Evolutionary conservation across 2,888 invertebrate species (phyloP), one percentile per base, ranked within the genome.

Genomic region (Diplolepis rosae): DNA sequence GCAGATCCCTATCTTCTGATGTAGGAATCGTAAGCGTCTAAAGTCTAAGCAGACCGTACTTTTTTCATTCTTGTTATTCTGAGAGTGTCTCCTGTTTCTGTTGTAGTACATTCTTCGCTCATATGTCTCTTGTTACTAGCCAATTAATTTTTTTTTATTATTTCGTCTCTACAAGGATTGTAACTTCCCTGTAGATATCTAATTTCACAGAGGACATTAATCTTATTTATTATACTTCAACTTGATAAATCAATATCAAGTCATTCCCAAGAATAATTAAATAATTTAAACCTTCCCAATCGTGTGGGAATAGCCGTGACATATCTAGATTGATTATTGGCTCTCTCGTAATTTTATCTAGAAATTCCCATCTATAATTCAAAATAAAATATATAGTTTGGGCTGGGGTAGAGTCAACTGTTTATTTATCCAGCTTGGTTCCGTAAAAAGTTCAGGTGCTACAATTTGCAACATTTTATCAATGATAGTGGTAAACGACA

Each of bases 11-110:
- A 32, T 56, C 56, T 56, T 18, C 3, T 56, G 35, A 56, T 32
- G 54, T 24, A 13, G 11, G n/a, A 56, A 13, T 35, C 22, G 18
- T 24, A 56, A 56, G 56, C 24, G 22, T 56, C 56, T 56, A 39
- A 56, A 13, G 22, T 56, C 56, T 56, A 39, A 56, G 13, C 35
- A 35, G 24, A 24, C 56, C 35, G 56, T n/a, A 56, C 35, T 35
- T 22, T 56, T 56, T 56, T 39, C 35, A 39, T 56, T 35, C 35
- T 56, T 56, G 35, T 39, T 39, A 56, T 56, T 56, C 35, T 56
- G 56, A 56, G 35, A 56, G 56, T 39, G 56, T 56, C 35, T 35
- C 2, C 15, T 39, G 39, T 39, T 4, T 39, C 11, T 13, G n/a
- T 13, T 56, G 56, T 56, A 35, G 24, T 56, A 56, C 35, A 56